phyloP scores from a whole-genome alignment of 1,140 invertebrate genomes.

The Laodelphax striatellus region DNA sequence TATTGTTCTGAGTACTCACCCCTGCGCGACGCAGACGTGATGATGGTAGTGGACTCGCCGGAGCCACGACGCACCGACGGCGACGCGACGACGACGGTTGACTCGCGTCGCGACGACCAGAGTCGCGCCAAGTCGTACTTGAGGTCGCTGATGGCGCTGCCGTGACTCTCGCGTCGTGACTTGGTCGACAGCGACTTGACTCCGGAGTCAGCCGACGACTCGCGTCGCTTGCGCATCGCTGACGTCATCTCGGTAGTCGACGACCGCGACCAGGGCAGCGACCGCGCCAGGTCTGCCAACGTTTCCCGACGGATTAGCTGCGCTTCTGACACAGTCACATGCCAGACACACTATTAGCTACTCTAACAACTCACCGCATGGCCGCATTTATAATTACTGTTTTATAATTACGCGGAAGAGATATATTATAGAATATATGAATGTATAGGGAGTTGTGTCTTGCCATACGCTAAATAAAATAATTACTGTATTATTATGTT shows the following conservation, averaged over 20 bases:
- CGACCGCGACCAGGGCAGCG: conserved; percentile 50
- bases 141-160: conserved; percentile 49
- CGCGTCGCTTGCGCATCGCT: conserved; percentile 49
- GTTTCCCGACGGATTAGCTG: conserved; percentile 70
- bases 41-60: conserved; percentile 36
- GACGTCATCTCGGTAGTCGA: conserved; percentile 31
- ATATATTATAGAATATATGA: too few species aligned
- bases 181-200: conserved; percentile 59
- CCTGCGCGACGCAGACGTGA: not conserved
- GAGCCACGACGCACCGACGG: conserved; percentile 40
- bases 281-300: conserved; percentile 64
- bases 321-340: conserved; percentile 26
- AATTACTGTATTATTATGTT: too few species aligned
- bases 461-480: too few species aligned
- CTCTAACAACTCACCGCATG: not conserved
- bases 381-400: too few species aligned
- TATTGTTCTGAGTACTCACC: not conserved
- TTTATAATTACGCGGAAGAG: too few species aligned
- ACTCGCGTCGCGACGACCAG: conserved; percentile 39
- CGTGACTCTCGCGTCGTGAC: conserved; percentile 53
- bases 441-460: too few species aligned
- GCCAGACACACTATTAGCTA: conserved; percentile 14
- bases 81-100: conserved; percentile 28
- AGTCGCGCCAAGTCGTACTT: conserved; percentile 55
- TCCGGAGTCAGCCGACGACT: conserved; percentile 73